Percentiles rank a stretch among this genome's conserved stretches.
These are phyloP conservation scores for Achlya flavicornis DNA, from an alignment of 2,888 invertebrate genomes.

Conservation along the genomic window DNA sequence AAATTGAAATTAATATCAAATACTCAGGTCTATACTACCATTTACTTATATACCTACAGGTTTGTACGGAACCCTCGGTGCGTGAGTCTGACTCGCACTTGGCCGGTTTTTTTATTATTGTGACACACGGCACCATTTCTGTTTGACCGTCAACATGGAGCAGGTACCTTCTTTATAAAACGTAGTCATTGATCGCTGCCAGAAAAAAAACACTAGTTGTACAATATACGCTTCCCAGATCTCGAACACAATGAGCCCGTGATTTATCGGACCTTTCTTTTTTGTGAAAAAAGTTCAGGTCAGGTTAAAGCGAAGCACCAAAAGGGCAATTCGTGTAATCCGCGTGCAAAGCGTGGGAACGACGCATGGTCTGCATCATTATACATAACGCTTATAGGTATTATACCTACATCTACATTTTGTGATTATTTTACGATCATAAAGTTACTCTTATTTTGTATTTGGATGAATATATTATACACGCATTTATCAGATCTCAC, in stretches of 20 bases:
- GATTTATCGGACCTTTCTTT: slow-evolving; percentile 78
- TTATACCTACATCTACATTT: not conserved
- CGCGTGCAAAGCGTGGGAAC: slow-evolving; percentile 76
- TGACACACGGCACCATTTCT: slow-evolving; percentile 69
- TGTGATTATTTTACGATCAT: not conserved
- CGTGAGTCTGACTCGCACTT: no score
- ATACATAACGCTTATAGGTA: slow-evolving; percentile 10
- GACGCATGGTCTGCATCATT: slow-evolving; percentile 32
- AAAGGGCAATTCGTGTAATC: slow-evolving; percentile 81
- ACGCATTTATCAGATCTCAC: no score
- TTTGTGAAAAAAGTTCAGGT: slow-evolving; percentile 79
- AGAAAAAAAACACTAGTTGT: slow-evolving; percentile 64
- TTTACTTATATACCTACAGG: no score
- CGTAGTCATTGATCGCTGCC: slow-evolving; percentile 66
- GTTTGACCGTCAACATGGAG: slow-evolving; percentile 76
- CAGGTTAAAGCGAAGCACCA: slow-evolving; percentile 78
- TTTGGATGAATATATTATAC: no score
- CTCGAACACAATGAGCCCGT: slow-evolving; percentile 72
- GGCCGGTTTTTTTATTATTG: no score
- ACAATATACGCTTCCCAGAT: slow-evolving; percentile 69
- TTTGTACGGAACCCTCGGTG: no score
- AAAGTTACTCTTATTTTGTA: no score
- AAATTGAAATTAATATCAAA: no score
- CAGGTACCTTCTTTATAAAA: slow-evolving; percentile 75
- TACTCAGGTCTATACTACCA: no score